phyloP scores from a whole-genome alignment of 1,140 invertebrate genomes.

The Bradynema listronoti region DNA sequence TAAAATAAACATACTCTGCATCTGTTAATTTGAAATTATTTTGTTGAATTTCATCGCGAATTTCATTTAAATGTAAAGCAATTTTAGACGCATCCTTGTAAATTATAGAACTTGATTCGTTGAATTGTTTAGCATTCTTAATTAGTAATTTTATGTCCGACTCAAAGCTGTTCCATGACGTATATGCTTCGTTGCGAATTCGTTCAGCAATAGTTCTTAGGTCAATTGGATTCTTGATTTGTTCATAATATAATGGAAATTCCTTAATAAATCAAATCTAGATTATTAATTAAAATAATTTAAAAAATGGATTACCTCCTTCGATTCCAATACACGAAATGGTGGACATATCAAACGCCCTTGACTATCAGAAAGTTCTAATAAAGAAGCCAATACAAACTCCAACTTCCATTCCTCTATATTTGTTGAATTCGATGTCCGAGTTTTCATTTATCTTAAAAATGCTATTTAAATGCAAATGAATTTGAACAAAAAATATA shows the following conservation, averaged over 20 bases:
- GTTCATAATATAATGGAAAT: conserved; percentile 94
- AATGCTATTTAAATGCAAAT: too few relatives aligned
- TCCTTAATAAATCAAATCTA: conserved; percentile 23
- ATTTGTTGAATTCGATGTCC: too few relatives aligned
- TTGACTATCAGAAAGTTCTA: conserved; percentile 38
- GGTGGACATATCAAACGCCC: conserved; percentile 53
- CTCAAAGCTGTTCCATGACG: conserved; percentile 75
- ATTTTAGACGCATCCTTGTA: conserved; percentile 67
- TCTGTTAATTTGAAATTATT: too few relatives aligned
- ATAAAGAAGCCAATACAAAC: conserved; percentile 32
- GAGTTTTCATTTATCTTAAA: too few relatives aligned
- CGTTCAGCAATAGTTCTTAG: conserved; percentile 88
- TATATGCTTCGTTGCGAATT: conserved; percentile 71
- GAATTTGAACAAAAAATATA: too few relatives aligned
- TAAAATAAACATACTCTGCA: too few relatives aligned
- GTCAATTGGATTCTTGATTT: conserved; percentile 93
- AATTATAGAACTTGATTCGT: conserved; percentile 89
- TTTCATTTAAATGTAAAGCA: too few relatives aligned
- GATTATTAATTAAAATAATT: conserved; percentile 7
- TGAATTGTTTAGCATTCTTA: conserved; percentile 88
- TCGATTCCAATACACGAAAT: conserved; percentile 42
- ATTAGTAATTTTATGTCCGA: conserved; percentile 82
- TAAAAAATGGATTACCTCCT: conserved; percentile 22
- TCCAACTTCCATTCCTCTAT: conserved; percentile 37
- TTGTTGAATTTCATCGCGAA: too few relatives aligned